These are phyloP conservation scores for Phymanthus crucifer DNA, from an alignment of 92 coral and sea anemone species.

Conservation along the genomic window DNA sequence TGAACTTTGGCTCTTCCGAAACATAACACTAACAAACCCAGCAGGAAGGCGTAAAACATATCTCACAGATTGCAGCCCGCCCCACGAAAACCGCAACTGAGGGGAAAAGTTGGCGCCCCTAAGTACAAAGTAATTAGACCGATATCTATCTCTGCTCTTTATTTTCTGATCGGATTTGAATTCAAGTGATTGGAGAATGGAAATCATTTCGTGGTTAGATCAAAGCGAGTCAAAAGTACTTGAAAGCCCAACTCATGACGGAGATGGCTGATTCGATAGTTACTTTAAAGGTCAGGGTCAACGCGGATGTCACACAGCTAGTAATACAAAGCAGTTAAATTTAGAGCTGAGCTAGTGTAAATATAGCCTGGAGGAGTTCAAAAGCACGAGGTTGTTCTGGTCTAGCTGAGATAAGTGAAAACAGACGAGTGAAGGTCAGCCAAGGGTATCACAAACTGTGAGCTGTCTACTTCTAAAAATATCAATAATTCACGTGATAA, in stretches of 20 bases:
- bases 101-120: neutral
- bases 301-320: neutral
- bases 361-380: neutral
- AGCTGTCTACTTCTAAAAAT: neutral
- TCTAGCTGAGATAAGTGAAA: neutral
- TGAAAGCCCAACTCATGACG: neutral
- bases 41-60: neutral
- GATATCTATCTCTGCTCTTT: neutral
- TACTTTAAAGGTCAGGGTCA: slow-evolving; percentile 2
- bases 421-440: neutral
- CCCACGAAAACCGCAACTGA: neutral
- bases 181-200: neutral
- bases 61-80: neutral
- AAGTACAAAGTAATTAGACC: neutral
- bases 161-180: neutral
- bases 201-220: neutral
- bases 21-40: neutral
- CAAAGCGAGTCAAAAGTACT: neutral
- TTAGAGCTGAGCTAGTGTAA: neutral
- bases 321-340: neutral
- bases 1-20: too few relatives aligned
- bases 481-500: neutral
- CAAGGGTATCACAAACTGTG: neutral
- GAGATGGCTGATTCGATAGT: neutral
- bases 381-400: neutral